Conservation (phyloP, 2,797 vertebrate genomes). For the Podargus strigoides region DNA sequence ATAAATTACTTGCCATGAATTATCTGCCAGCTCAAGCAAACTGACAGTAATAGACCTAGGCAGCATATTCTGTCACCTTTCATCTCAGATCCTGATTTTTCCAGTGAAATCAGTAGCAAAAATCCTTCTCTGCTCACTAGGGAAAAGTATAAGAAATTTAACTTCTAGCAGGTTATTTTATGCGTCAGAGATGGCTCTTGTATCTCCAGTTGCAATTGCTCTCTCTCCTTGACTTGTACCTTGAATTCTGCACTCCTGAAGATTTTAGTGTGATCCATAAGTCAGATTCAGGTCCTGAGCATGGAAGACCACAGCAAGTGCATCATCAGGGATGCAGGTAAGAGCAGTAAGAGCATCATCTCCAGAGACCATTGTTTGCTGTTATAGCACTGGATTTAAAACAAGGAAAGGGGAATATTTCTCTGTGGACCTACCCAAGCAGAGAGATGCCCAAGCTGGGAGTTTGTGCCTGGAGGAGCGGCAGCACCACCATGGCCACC, state of each 20-base stretch:
- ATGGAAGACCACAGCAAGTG: neutral
- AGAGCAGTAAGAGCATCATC: neutral
- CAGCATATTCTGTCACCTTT: conserved; percentile 49
- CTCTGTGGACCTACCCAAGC: neutral
- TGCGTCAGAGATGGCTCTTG: neutral
- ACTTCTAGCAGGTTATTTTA: neutral
- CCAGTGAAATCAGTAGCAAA: conserved; percentile 14
- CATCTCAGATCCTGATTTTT: conserved; percentile 3
- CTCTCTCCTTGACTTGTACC: neutral
- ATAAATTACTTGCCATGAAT: conserved; percentile 59
- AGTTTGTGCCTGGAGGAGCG: neutral
- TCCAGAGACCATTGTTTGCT: neutral
- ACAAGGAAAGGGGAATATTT: neutral
- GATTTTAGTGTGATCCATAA: neutral
- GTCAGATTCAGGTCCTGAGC: neutral
- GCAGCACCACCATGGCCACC: neutral
- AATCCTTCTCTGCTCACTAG: neutral
- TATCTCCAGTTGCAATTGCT: neutral
- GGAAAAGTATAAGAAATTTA: neutral
- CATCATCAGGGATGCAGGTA: neutral
- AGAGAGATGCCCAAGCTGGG: neutral
- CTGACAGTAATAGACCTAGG: conserved; percentile 41
- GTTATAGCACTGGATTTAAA: neutral
- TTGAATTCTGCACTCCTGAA: neutral
- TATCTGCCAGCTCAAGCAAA: conserved; percentile 28